Base-by-base conservation (phyloP, 2,888 invertebrate genomes). In the Argynnis bischoffii region DNA sequence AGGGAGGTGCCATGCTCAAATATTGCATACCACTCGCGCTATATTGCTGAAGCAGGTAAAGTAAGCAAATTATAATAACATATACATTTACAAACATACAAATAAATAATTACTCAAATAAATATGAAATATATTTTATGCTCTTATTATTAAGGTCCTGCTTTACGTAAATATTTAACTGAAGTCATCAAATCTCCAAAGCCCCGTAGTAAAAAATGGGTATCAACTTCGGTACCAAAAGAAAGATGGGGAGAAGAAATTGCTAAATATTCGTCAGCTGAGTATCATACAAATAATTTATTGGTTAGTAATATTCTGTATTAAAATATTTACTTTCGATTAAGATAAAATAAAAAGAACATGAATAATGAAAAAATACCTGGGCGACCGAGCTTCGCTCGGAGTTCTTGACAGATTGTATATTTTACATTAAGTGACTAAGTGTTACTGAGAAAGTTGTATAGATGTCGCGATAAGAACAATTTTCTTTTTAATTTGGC, bases 261-360 rank as follows among this genome's bases (percentile, higher is more conserved):
- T 41, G 84, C 84, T 0, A 90, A 94, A 73, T 88, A 93, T 21
- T 95, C 95, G 2, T 97, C 97, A 0, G 95, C 98, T 0, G 96
- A 96, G 73, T 98, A 98, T 80, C 96, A 97, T 78, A 95, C 96
- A 0, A 97, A 97, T 81, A 98, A 97, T 82, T 89, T 97, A 51
- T 84, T 96, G 72, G 78, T 96, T 93, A 90, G 76, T 75, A n/a
- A 26, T 53, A 13, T 56, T 35, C 35, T 35, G 2, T 35, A 8
- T 35, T 11, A 21, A 46, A 57, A 35, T 41, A 21, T 26, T 18
- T 46, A 21, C 18, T 5, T 35, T 8, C 35, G 11, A 35, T 35
- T 35, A 35, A 35, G 1, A 35, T 35, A 8, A 35, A 35, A 8
- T 35, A 35, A 35, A 35, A 31, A 15, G 41, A 15, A 18, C 16